Evolutionary conservation across 2,797 vertebrate species (phyloP).

Genomic region (Chiroxiphia lanceolata): DNA sequence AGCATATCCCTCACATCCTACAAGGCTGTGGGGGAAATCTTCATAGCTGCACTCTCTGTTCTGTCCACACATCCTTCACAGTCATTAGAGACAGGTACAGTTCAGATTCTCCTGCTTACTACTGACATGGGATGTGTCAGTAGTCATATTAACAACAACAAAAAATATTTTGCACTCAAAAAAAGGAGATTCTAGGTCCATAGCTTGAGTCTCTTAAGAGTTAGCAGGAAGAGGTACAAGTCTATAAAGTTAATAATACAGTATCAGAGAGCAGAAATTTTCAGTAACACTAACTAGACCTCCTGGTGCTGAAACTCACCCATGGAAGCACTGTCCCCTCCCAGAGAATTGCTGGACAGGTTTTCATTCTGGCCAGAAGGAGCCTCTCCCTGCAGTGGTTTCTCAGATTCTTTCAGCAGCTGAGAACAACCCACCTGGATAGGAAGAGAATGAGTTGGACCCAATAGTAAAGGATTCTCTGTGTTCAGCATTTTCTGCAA

Average conservation of each 20-base stretch:
- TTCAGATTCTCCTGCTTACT: background rate
- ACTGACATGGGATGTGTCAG: background rate
- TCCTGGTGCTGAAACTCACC: constrained; percentile 64
- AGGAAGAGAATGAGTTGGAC: background rate
- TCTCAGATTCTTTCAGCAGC: constrained; percentile 80
- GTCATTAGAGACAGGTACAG: background rate
- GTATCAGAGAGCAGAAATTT: background rate
- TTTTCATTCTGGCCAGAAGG: constrained; percentile 68
- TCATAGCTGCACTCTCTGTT: background rate
- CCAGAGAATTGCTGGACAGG: constrained; percentile 67
- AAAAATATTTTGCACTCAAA: background rate
- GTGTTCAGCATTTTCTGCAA: background rate
- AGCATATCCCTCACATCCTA: background rate
- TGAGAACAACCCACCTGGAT: constrained; percentile 80
- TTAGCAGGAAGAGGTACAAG: background rate
- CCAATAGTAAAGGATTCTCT: background rate
- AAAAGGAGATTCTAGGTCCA: background rate
- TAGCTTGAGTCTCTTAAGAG: background rate
- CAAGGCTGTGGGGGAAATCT: background rate
- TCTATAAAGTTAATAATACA: background rate
- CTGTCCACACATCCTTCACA: background rate
- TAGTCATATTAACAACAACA: background rate
- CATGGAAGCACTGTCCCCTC: constrained; percentile 56
- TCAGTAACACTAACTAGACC: background rate
- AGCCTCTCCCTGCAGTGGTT: constrained; percentile 68